Conservation (phyloP, 2,888 invertebrate genomes). For the Trissolcus japonicus region DNA sequence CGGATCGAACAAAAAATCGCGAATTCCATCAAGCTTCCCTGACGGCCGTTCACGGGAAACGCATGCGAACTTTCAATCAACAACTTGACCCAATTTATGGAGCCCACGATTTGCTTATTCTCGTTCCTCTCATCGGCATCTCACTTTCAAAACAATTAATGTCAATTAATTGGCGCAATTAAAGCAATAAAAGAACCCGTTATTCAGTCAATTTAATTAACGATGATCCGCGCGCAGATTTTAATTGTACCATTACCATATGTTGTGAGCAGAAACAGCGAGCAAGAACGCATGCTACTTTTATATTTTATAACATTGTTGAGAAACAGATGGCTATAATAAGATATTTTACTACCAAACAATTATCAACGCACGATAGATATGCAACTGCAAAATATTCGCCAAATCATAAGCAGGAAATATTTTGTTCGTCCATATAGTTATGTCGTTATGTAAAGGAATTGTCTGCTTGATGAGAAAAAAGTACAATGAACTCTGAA, state of each 20-base stretch:
- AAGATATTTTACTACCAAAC: no score
- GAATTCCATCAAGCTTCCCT: conserved; percentile 37
- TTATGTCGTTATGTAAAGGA: conserved; percentile 3
- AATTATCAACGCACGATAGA: no score
- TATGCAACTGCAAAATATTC: no score
- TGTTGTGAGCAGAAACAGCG: neutral
- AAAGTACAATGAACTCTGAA: conserved; percentile 12
- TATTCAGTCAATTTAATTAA: conserved; percentile 25
- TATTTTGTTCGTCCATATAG: neutral
- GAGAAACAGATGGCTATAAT: no score
- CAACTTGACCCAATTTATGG: conserved; percentile 47
- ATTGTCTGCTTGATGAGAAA: conserved; percentile 9
- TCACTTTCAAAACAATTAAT: conserved; percentile 48
- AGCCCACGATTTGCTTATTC: conserved; percentile 29
- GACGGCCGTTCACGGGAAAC: conserved; percentile 29
- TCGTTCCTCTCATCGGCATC: conserved; percentile 14
- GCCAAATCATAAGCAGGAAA: no score
- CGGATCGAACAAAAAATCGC: conserved; percentile 41
- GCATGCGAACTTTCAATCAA: conserved; percentile 48
- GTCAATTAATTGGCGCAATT: conserved; percentile 44
- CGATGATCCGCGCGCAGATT: conserved; percentile 8
- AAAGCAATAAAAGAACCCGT: conserved; percentile 25
- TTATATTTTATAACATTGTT: no score
- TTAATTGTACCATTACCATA: conserved; percentile 20
- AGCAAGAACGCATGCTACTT: no score